Base-by-base conservation (phyloP, 2,888 invertebrate genomes). In the Pelosia muscerda region DNA sequence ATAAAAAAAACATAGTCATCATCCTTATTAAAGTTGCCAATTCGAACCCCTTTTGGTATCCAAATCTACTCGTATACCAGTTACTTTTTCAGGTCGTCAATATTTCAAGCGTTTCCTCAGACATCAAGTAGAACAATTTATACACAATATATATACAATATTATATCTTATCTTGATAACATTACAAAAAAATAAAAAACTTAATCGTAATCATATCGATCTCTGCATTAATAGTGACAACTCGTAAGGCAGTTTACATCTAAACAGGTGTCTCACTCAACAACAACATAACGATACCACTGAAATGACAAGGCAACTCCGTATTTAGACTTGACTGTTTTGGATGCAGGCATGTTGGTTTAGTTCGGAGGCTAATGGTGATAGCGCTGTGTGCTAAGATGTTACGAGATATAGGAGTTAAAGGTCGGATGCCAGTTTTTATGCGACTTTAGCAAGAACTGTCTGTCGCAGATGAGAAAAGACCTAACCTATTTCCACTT, bases 301-400 rank as follows among this genome's bases (percentile, higher is more conserved):
- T 74, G 73, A 78, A 76, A 78, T 66, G 81, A 74, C 79, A 75
- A 74, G 9, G n/a, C 69, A 60, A 72, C 65, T 63, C 76, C 73
- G 63, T 78, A 81, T 81, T 81, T 76, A 72, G 79, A 72, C 69
- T 69, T 79, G 81, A 81, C 25, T 62, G 67, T 81, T 81, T 80
- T 70, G 78, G 69, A 72, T 72, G 15, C 54, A 70, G 28, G 25
- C 71, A 74, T 73, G 68, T 71, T 57, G 25, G 68, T 55, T 58
- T 66, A 72, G 49, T 68, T 70, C 65, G 34, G 55, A 68, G 71
- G 75, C 75, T 81, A 80, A 78, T 81, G 73, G 75, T 58, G 68
- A 55, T 42, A 26, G 60, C 56, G 28, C 68, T 59, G 65, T 72
- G 62, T 69, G 57, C 59, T 58, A 66, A 38, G 53, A 69, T 74